These are phyloP conservation scores for Cherax quadricarinatus DNA, from an alignment of 1,140 invertebrate species.

Conservation along the genomic window DNA sequence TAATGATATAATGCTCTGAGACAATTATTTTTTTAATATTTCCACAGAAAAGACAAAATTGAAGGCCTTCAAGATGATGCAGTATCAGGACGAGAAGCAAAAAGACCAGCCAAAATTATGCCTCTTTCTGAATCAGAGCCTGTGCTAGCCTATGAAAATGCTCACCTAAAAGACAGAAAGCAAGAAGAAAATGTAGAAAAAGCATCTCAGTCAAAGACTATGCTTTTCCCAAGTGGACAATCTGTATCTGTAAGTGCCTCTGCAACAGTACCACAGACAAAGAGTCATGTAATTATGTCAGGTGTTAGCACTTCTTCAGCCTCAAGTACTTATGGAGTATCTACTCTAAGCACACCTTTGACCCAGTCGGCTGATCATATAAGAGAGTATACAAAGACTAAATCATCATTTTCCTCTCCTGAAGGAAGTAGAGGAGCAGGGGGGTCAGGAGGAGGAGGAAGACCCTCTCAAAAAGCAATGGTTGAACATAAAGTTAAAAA, in stretches of 20 bases:
- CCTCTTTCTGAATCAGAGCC: background rate
- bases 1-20: too few relatives aligned
- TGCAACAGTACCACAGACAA: background rate
- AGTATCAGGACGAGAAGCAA: background rate
- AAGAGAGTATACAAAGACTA: background rate
- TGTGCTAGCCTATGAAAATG: background rate
- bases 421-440: background rate
- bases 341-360: background rate
- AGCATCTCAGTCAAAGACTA: background rate
- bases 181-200: background rate
- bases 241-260: background rate
- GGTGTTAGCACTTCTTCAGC: background rate
- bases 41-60: constrained; percentile 39
- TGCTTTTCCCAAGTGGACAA: constrained; percentile 36
- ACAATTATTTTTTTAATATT: too few relatives aligned
- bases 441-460: background rate
- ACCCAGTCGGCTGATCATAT: background rate
- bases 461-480: background rate
- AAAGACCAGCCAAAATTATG: background rate
- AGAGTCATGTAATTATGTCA: background rate
- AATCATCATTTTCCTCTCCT: background rate
- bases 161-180: background rate
- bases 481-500: background rate
- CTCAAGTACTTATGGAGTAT: background rate
- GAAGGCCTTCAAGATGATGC: background rate